These are phyloP conservation scores for Gallinago undulata DNA, from an alignment of 2,113 vertebrate species.

Conservation along the genomic window DNA sequence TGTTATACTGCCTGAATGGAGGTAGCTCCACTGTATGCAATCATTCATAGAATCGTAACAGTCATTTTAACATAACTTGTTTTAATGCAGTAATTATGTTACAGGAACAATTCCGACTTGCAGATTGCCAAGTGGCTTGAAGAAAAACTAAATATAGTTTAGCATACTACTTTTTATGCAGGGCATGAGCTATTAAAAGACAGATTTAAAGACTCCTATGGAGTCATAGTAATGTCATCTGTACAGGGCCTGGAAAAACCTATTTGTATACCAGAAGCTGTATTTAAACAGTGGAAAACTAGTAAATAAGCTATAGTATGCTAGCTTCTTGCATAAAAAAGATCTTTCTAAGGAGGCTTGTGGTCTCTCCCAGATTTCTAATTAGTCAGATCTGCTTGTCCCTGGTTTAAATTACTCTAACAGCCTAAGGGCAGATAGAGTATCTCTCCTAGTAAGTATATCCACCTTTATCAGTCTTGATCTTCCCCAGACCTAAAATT, in stretches of 20 bases:
- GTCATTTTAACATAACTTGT: background rate
- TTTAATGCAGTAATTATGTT: background rate
- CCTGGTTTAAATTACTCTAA: background rate
- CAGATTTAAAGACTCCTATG: background rate
- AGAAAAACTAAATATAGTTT: conserved; percentile 25
- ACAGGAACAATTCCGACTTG: background rate
- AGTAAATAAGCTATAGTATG: background rate
- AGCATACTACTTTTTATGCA: background rate
- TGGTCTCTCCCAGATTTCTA: background rate
- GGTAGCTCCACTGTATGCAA: background rate
- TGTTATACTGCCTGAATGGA: background rate
- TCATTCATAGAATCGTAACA: background rate
- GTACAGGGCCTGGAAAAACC: background rate
- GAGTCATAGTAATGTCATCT: background rate
- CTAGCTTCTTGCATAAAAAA: background rate
- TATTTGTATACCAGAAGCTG: background rate
- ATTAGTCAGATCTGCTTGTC: background rate
- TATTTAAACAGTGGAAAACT: background rate
- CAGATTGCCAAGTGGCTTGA: background rate
- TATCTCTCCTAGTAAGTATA: background rate
- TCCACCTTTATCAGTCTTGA: background rate
- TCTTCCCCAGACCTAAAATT: background rate
- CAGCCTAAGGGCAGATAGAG: background rate
- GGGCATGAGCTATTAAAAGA: conserved; percentile 32
- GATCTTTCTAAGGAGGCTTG: background rate